A percentile compares a stretch with the other conserved stretches of the same genome.
These are phyloP conservation scores for Neuroterus valhalla DNA, from an alignment of 1,140 invertebrate species.

Conservation along the genomic window DNA sequence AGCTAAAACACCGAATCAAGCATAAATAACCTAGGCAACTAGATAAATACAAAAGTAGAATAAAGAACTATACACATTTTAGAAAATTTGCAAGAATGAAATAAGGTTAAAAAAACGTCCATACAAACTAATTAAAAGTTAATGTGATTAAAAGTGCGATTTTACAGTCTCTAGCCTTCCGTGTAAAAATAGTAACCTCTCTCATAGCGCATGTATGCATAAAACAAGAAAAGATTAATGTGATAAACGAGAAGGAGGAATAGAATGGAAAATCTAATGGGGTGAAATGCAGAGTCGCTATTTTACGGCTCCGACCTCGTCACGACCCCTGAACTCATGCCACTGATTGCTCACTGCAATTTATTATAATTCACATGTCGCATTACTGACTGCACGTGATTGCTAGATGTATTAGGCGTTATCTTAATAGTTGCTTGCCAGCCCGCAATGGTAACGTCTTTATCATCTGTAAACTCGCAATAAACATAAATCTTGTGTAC, in stretches of 20 bases:
- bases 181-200: neutral
- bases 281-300: neutral
- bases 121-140: neutral
- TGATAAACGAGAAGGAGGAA: neutral
- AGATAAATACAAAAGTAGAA: too few relatives aligned
- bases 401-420: neutral
- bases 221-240: neutral
- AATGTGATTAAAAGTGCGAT: neutral
- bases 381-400: constrained; percentile 5
- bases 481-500: neutral
- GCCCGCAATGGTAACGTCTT: constrained; percentile 5
- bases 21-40: too few relatives aligned
- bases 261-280: neutral
- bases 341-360: neutral
- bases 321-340: neutral
- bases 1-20: too few relatives aligned
- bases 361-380: constrained; percentile 15
- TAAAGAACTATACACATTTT: too few relatives aligned
- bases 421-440: neutral
- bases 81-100: too few relatives aligned
- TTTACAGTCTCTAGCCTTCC: neutral
- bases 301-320: neutral
- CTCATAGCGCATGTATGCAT: neutral
- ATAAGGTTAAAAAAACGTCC: neutral
- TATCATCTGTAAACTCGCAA: neutral